Percentiles rank a stretch among this genome's conserved stretches.
These are phyloP conservation scores for Acanthosepion lycidas DNA, from an alignment of 2,888 invertebrate species.

Conservation along the genomic window DNA sequence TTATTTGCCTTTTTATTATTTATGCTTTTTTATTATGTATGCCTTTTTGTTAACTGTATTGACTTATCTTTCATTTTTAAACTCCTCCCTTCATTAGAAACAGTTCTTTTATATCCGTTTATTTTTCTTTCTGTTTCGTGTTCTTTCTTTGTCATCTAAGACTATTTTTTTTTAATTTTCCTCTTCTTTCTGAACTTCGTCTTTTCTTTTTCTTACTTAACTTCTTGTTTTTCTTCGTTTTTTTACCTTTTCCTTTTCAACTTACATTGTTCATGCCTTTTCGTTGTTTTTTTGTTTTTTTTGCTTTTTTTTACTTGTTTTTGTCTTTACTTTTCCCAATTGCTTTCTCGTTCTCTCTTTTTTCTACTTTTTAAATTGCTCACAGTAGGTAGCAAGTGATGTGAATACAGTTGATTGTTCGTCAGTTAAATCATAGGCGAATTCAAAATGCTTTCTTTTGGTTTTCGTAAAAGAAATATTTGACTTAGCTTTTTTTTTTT, in stretches of 20 bases:
- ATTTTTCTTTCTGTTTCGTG: too few relatives aligned
- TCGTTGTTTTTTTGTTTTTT: too few relatives aligned
- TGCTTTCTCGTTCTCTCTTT: neutral
- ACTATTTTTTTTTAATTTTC: too few relatives aligned
- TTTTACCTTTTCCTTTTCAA: neutral
- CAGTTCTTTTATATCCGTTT: too few relatives aligned
- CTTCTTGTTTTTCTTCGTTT: neutral
- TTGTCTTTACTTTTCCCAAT: neutral
- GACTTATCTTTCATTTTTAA: neutral
- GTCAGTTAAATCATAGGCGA: neutral
- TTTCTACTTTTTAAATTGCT: neutral
- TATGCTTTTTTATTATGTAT: neutral
- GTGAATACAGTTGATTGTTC: neutral
- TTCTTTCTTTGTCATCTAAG: too few relatives aligned
- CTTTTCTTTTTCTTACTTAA: neutral
- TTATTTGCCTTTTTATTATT: neutral
- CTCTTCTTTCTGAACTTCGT: too few relatives aligned
- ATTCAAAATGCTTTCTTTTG: neutral
- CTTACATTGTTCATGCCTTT: too few relatives aligned
- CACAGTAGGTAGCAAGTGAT: neutral
- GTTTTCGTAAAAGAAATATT: neutral
- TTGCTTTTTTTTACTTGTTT: too few relatives aligned
- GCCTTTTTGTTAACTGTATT: too few relatives aligned
- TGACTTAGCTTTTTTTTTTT: neutral
- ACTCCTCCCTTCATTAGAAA: neutral